Evolutionary conservation across 2,797 vertebrate genomes (phyloP).

Genomic region (Hybognathus amarus): DNA sequence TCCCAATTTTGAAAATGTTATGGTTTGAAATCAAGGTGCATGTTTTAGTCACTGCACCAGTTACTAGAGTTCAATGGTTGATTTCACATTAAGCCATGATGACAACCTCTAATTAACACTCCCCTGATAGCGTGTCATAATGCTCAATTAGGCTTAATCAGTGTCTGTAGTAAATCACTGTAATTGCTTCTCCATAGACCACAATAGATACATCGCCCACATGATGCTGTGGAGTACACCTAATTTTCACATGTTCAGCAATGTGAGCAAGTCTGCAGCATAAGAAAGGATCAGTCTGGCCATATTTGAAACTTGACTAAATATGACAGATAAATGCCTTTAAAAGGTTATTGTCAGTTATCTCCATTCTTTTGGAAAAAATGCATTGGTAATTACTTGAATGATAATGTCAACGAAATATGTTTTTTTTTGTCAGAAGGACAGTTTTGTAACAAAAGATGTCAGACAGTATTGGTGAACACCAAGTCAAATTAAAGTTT

Average conservation of each 20-base stretch:
- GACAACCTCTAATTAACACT: conserved; percentile 32
- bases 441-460: neutral
- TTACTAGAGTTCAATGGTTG: conserved; percentile 1
- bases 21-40: neutral
- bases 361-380: neutral
- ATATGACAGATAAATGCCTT: neutral
- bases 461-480: neutral
- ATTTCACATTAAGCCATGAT: conserved; percentile 22
- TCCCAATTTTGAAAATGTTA: neutral
- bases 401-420: neutral
- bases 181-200: conserved; percentile 25
- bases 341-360: neutral
- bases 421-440: neutral
- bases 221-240: neutral
- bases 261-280: neutral
- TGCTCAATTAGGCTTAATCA: conserved; percentile 39
- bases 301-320: neutral
- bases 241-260: neutral
- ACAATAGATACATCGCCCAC: conserved; percentile 18
- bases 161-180: conserved; percentile 35
- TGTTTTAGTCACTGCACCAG: conserved; percentile 1
- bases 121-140: conserved; percentile 27
- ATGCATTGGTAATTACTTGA: neutral
- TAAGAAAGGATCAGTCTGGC: neutral
- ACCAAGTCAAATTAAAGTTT: neutral